These are phyloP conservation scores for Epinephelus lanceolatus DNA, from an alignment of 2,113 vertebrate species.

Conservation along the genomic window DNA sequence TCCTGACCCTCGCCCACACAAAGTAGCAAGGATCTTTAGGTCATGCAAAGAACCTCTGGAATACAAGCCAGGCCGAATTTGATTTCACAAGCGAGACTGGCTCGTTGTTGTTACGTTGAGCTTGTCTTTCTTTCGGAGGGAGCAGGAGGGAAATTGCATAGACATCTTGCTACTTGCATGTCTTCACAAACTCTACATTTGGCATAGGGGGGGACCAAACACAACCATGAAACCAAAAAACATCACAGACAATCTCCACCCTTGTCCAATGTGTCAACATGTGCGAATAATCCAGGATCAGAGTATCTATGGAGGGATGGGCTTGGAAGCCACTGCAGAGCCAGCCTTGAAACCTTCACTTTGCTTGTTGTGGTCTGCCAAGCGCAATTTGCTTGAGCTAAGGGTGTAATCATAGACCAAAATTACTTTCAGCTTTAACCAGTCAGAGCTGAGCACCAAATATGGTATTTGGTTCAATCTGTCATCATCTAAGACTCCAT, in stretches of 20 bases:
- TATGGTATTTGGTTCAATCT: not conserved
- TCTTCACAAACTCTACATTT: slow-evolving; percentile 81
- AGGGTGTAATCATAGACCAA: not conserved
- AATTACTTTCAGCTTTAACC: slow-evolving; percentile 27
- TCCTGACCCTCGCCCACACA: slow-evolving; percentile 46
- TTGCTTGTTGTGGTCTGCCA: not conserved
- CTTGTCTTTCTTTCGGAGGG: slow-evolving; percentile 39
- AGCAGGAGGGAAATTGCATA: slow-evolving; percentile 82
- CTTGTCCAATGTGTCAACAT: slow-evolving; percentile 68
- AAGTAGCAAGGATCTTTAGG: slow-evolving; percentile 69
- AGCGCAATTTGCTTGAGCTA: not conserved
- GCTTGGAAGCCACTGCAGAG: slow-evolving; percentile 13
- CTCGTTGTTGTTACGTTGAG: slow-evolving; percentile 43
- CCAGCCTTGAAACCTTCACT: slow-evolving; percentile 39
- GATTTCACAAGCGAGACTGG: slow-evolving; percentile 47
- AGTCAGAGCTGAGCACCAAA: not conserved
- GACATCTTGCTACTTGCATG: slow-evolving; percentile 83
- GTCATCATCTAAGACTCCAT: not conserved
- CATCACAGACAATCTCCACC: slow-evolving; percentile 69
- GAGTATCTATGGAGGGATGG: slow-evolving; percentile 33
- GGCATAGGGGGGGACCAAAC: slow-evolving; percentile 66
- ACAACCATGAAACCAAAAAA: slow-evolving; percentile 69
- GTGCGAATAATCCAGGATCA: slow-evolving; percentile 54
- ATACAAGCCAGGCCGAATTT: slow-evolving; percentile 59
- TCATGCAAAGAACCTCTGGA: slow-evolving; percentile 63